Base-by-base conservation (phyloP, 1,140 invertebrate genomes). In the Dufourea novaeangliae region DNA sequence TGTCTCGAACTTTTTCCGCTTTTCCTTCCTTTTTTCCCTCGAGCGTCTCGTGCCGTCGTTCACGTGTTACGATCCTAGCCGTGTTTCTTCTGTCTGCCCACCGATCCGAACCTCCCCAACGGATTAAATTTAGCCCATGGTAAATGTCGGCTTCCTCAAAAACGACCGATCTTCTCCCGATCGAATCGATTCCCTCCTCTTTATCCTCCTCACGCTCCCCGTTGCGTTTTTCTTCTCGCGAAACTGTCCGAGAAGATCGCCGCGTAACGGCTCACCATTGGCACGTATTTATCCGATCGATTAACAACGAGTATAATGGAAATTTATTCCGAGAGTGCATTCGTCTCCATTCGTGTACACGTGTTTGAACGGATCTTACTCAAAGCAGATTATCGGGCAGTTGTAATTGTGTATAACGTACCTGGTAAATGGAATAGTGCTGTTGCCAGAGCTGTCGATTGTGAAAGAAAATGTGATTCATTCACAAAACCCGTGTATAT, bases 1-100 rank as follows among this genome's bases (percentile, higher is more conserved):
- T 64, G 14, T 52, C 17, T 32, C 62, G 37, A 61, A 41, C 56
- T 73, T 79, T 81, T 81, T 72, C 57, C 61, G 57, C 57, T 80
- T 82, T 83, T 72, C 39, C 44, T 56, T 64, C 25, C n/a, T 57
- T 67, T 81, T 20, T 50, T 54, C 39, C 14, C 22, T 44, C 39
- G 14, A 20, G 27, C 32, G n/a, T 61, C 59, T 50, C 27, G 57
- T 20, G n/a, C 10, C 34, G 20, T 32, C 39, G 22, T 54, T 72
- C 75, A 27, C 52, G 54, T n/a, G 39, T 39, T 8, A 20, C 29
- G 54, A 37, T 71, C 39, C 44, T 46, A 27, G 11, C 14, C 14
- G 3, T 32, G 20, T 62, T 41, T 66, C 46, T 59, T 39, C 64
- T 67, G 22, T 66, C 52, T 67, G 34, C 44, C n/a, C n/a, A 12